Percentiles rank a stretch among this genome's conserved stretches.
Conservation (phyloP, 2,113 vertebrate genomes). For the Silurus asotus region DNA sequence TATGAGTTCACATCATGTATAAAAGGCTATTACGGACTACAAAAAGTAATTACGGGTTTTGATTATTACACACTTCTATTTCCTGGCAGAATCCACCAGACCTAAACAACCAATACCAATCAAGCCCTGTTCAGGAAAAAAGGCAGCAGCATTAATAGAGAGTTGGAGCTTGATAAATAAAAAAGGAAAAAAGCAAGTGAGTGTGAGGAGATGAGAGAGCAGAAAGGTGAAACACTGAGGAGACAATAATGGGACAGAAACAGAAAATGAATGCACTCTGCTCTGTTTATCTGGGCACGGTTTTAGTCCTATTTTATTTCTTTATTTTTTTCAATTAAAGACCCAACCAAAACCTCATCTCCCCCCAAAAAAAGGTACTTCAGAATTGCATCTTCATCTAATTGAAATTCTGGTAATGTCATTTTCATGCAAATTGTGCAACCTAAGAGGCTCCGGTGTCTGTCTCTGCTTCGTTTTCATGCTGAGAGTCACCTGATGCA, state of each 20-base stretch:
- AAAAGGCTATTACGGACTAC: conserved; percentile 14
- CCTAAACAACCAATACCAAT: background rate
- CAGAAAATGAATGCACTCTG: conserved; percentile 50
- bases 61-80: background rate
- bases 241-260: conserved; percentile 49
- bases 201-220: conserved; percentile 62
- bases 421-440: conserved; percentile 70
- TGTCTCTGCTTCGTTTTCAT: conserved; percentile 32
- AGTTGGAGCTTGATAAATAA: background rate
- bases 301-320: conserved; percentile 41
- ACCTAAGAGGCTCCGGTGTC: conserved; percentile 47
- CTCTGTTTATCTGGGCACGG: conserved; percentile 54
- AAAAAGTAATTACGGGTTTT: conserved; percentile 1
- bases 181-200: conserved; percentile 7
- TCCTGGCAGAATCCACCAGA: background rate
- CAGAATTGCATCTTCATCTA: conserved; percentile 55
- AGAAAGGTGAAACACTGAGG: conserved; percentile 52
- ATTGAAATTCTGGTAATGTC: conserved; percentile 62
- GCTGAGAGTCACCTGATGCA: conserved; percentile 43
- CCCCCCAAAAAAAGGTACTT: conserved; percentile 55
- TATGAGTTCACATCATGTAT: conserved; percentile 2
- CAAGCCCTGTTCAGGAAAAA: background rate
- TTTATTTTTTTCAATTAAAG: conserved; percentile 63
- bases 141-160: conserved; percentile 9
- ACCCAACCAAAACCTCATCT: conserved; percentile 54